Evolutionary conservation across 2,888 invertebrate species (phyloP), one percentile per base, ranked within the genome.

Genomic region (Hirtodrosophila trivittata): DNA sequence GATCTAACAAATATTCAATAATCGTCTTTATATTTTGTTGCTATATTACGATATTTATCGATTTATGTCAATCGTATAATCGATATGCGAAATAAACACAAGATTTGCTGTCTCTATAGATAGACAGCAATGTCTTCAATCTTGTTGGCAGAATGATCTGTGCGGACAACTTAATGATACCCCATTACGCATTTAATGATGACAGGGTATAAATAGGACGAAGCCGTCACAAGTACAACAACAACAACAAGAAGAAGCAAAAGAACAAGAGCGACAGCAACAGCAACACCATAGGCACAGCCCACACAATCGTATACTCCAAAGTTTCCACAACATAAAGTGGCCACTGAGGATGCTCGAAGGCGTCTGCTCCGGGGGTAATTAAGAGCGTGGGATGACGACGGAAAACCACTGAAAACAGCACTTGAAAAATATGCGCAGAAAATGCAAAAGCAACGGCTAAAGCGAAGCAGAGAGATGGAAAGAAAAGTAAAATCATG

Each of bases 331-430:
- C 45, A 21, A 39, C 56, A 38, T 58, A 80, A 75, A 80, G 57
- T 52, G 66, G 50, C 57, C 50, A 41, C 54, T 54, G 84, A 73
- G 66, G 77, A 59, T 65, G 57, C 41, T 59, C 14, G 5, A 26
- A 38, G 38, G 57, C 39, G 21, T 30, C 39, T 60, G 54, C 55
- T 45, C 42, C 38, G 66, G 25, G 57, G 72, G 85, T 86, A 86
- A 86, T 86, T 87, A 86, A 85, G 85, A 86, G 86, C 85, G 85
- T 86, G 85, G 83, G 85, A 82, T 65, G 85, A 59, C 42, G 85
- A 59, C 42, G 66, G 65, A 56, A 80, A 71, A 75, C 52, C 75
- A 62, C 56, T 52, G 72, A 16, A 18, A 72, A 35, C 52, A 43
- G 56, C 75, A 60, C 65, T 63, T 60, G 43, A 41, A 51, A 66